Conservation (phyloP, 2,797 vertebrate genomes). For the Clarias platycephalus region DNA sequence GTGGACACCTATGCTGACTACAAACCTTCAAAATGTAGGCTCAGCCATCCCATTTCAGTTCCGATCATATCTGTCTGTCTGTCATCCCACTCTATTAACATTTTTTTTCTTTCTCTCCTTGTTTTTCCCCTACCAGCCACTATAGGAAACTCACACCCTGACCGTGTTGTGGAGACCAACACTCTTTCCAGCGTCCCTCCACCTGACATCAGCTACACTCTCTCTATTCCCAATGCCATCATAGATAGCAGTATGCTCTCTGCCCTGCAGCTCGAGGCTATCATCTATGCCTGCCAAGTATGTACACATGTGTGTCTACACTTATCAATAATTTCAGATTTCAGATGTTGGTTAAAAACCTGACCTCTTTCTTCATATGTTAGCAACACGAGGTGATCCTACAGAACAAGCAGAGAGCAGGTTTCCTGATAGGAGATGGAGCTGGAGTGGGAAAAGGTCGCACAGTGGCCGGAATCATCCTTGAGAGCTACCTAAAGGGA, state of each 20-base stretch:
- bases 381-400: conserved; percentile 98
- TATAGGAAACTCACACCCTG: conserved; percentile 92
- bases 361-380: conserved; percentile 11
- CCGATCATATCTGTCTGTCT: neutral
- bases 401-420: conserved; percentile 89
- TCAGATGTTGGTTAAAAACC: neutral
- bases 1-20: conserved; percentile 96
- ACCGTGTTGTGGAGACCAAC: conserved; percentile 96
- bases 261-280: conserved; percentile 94
- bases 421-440: conserved; percentile 95
- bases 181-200: conserved; percentile 96
- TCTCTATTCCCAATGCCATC: conserved; percentile 77
- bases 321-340: neutral
- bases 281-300: conserved; percentile 97
- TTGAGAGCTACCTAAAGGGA: conserved; percentile 89
- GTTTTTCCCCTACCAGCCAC: conserved; percentile 74
- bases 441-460: conserved; percentile 96
- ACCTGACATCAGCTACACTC: conserved; percentile 89
- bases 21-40: conserved; percentile 90
- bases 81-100: neutral
- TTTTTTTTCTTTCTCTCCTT: conserved; percentile 13
- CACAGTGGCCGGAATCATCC: conserved; percentile 93
- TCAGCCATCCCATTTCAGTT: neutral
- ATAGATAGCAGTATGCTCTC: conserved; percentile 83
- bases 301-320: neutral